These are phyloP conservation scores for Megaptera novaeangliae DNA, from an alignment of 2,113 vertebrate genomes.

Conservation along the genomic window DNA sequence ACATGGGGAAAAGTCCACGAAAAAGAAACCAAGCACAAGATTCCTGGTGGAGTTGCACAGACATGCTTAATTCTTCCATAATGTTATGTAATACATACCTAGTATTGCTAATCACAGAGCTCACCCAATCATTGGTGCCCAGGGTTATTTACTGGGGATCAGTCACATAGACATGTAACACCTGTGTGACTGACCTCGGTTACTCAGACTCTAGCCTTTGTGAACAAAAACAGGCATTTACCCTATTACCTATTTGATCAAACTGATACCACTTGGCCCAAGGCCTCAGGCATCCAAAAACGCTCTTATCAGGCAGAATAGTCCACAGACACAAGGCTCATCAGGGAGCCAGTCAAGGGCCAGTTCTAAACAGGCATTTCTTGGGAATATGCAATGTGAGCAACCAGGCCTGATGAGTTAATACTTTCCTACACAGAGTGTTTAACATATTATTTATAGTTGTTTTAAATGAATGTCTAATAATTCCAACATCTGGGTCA, in stretches of 20 bases:
- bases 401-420: not conserved
- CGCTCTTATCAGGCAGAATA: not conserved
- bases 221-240: not conserved
- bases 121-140: not conserved
- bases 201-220: not conserved
- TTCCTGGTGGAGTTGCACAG: not conserved
- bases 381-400: not conserved
- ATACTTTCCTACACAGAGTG: not conserved
- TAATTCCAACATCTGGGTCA: not conserved
- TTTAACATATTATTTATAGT: not conserved
- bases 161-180: not conserved
- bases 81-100: accelerated
- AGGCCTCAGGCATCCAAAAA: not conserved
- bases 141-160: not conserved
- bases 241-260: not conserved
- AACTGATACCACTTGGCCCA: not conserved
- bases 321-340: not conserved
- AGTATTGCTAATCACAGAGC: not conserved
- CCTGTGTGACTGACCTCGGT: not conserved
- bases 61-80: not conserved
- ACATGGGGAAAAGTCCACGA: not conserved
- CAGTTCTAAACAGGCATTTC: not conserved
- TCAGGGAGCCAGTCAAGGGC: not conserved
- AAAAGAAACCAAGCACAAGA: not conserved
- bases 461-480: not conserved